phyloP scores from a whole-genome alignment of 2,113 vertebrate species.

The Mugil cephalus region DNA sequence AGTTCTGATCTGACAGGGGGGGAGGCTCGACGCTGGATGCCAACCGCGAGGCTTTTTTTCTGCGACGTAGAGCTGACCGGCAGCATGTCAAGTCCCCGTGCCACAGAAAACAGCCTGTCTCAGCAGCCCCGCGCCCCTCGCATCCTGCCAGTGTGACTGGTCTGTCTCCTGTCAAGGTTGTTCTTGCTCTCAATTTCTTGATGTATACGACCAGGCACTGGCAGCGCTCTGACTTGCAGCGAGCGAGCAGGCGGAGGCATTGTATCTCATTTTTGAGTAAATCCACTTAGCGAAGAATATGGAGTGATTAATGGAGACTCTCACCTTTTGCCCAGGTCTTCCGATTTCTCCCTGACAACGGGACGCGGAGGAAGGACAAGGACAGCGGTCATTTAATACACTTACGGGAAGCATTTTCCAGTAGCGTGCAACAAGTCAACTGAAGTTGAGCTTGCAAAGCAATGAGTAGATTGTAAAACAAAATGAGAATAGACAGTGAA shows the following conservation, averaged over 20 bases:
- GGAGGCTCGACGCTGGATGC: slow-evolving; percentile 21
- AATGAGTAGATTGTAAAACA: slow-evolving; percentile 25
- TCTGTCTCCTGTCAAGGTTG: slow-evolving; percentile 76
- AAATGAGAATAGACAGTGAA: slow-evolving; percentile 19
- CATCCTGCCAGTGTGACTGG: slow-evolving; percentile 39
- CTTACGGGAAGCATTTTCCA: slow-evolving; percentile 60
- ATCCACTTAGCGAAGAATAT: slow-evolving; percentile 76
- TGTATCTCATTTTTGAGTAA: slow-evolving; percentile 70
- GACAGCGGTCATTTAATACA: slow-evolving; percentile 65
- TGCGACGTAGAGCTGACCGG: slow-evolving; percentile 27
- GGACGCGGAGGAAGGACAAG: slow-evolving; percentile 66
- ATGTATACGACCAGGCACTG: slow-evolving; percentile 35
- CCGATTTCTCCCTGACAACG: slow-evolving; percentile 95
- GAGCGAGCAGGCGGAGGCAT: slow-evolving; percentile 37
- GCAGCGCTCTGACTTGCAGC: slow-evolving; percentile 52
- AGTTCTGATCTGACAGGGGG: not conserved
- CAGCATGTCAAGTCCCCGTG: slow-evolving; percentile 30
- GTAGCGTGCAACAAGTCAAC: slow-evolving; percentile 55
- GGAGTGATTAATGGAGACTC: slow-evolving; percentile 71
- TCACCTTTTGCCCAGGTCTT: slow-evolving; percentile 98
- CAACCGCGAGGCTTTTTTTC: slow-evolving; percentile 24
- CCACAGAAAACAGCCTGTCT: slow-evolving; percentile 47
- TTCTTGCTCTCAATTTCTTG: slow-evolving; percentile 46
- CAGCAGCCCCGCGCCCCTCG: slow-evolving; percentile 50
- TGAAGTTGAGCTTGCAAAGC: slow-evolving; percentile 44